A percentile compares a stretch with the other conserved stretches of the same genome.
Conservation (phyloP, 1,140 invertebrate genomes). For the Mya arenaria region DNA sequence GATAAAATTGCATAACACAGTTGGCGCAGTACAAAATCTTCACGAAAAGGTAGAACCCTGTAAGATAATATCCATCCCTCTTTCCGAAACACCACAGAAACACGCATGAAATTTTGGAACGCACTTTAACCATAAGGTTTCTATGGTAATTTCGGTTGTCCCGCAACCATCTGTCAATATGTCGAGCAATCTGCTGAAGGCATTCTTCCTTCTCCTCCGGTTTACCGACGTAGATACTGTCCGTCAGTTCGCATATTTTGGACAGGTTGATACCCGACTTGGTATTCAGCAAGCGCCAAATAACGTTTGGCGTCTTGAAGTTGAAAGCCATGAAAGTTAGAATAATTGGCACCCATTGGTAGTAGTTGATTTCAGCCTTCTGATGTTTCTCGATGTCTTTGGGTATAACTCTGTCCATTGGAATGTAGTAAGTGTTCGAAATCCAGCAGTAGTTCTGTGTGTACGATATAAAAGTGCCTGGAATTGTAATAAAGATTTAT, state of each 20-base stretch:
- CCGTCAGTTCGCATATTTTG: constrained; percentile 73
- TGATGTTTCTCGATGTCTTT: constrained; percentile 65
- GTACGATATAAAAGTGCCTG: constrained; percentile 69
- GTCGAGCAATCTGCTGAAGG: constrained; percentile 69
- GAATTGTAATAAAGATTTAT: too few species aligned
- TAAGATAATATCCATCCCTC: constrained; percentile 82
- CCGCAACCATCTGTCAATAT: constrained; percentile 76
- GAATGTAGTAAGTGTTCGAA: constrained; percentile 82
- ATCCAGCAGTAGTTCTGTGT: constrained; percentile 81
- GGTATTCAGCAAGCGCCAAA: constrained; percentile 77
- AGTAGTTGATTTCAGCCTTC: constrained; percentile 75
- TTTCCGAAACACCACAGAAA: constrained; percentile 80
- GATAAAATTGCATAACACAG: constrained; percentile 82
- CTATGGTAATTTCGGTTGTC: constrained; percentile 73
- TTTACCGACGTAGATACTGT: constrained; percentile 66
- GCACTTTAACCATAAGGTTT: constrained; percentile 69
- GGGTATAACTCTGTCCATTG: constrained; percentile 76
- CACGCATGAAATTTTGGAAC: constrained; percentile 68
- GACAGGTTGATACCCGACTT: constrained; percentile 71
- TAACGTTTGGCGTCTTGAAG: constrained; percentile 75
- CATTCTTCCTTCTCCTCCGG: constrained; percentile 69
- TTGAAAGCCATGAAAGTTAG: constrained; percentile 77
- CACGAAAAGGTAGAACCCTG: constrained; percentile 81
- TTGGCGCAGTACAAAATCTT: constrained; percentile 82
- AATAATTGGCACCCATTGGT: constrained; percentile 80